Evolutionary conservation across 2,797 vertebrate species (phyloP).

Genomic region (Hippoglossus hippoglossus): DNA sequence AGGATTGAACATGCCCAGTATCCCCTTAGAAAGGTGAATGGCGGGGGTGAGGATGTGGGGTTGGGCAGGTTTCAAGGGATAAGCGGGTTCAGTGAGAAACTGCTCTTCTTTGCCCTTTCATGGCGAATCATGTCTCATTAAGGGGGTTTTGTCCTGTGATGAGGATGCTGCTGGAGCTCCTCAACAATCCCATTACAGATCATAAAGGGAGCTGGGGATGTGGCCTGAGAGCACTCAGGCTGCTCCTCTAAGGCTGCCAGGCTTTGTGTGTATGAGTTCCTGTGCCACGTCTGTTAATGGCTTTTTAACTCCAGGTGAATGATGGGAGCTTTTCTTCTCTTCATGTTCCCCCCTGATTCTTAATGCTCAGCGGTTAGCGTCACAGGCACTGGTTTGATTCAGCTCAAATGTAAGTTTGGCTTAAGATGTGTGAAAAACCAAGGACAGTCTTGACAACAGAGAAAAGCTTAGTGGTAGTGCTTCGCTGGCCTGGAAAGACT

Average conservation of each 20-base stretch:
- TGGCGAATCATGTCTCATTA: conserved; percentile 76
- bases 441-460: conserved; percentile 44
- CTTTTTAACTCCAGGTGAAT: conserved; percentile 70
- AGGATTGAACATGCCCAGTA: conserved; percentile 20
- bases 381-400: conserved; percentile 41
- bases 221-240: conserved; percentile 69
- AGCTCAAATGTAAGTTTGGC: conserved; percentile 42
- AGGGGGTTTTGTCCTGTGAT: conserved; percentile 74
- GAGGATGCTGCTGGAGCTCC: conserved; percentile 71
- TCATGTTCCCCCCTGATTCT: conserved; percentile 27
- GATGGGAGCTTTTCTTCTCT: conserved; percentile 26
- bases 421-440: conserved; percentile 49
- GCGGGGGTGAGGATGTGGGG: conserved; percentile 19
- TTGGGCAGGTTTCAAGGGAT: conserved; percentile 54
- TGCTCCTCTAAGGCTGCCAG: conserved; percentile 44
- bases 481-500: conserved; percentile 57
- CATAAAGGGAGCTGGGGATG: conserved; percentile 78
- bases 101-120: conserved; percentile 71
- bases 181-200: conserved; percentile 80
- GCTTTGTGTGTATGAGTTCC: conserved; percentile 48
- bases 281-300: conserved; percentile 54
- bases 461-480: conserved; percentile 34
- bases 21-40: conserved; percentile 35
- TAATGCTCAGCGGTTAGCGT: conserved; percentile 32
- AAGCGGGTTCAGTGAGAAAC: conserved; percentile 66